These are phyloP conservation scores for Microcebus jonahi DNA, from an alignment of 2,113 vertebrate genomes.

Conservation along the genomic window DNA sequence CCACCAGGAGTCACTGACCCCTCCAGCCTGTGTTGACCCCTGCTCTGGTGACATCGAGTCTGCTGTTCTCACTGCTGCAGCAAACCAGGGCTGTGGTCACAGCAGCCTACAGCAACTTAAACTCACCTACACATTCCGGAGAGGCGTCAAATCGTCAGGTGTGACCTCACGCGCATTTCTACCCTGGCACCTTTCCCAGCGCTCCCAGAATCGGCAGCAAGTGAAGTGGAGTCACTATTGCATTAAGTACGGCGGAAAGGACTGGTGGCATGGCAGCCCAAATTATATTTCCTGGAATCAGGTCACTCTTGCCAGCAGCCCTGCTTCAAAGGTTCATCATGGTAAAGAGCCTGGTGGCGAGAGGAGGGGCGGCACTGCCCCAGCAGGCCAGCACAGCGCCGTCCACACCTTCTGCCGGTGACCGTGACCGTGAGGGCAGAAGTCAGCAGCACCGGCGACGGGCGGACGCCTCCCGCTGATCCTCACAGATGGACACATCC, in stretches of 20 bases:
- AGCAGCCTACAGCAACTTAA: background rate
- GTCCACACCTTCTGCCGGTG: background rate
- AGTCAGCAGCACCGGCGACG: background rate
- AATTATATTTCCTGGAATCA: background rate
- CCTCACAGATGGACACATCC: slow-evolving; percentile 64
- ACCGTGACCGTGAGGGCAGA: background rate
- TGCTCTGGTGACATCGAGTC: background rate
- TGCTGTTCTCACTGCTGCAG: background rate
- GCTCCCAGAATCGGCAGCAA: background rate
- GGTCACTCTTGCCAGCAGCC: background rate
- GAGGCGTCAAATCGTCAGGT: background rate
- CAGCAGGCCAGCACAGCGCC: background rate
- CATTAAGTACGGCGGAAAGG: background rate
- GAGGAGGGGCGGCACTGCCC: background rate
- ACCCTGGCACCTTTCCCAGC: background rate
- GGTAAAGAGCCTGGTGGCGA: background rate
- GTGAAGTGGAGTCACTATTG: background rate
- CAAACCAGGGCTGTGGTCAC: background rate
- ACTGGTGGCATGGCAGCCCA: background rate
- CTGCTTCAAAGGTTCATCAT: background rate
- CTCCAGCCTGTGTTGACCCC: background rate
- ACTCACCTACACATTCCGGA: background rate
- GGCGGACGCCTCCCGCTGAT: slow-evolving; percentile 28
- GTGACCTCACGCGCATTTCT: background rate
- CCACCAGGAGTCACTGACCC: background rate